phyloP scores from a whole-genome alignment of 2,113 vertebrate genomes.

The Nerophis ophidion region DNA sequence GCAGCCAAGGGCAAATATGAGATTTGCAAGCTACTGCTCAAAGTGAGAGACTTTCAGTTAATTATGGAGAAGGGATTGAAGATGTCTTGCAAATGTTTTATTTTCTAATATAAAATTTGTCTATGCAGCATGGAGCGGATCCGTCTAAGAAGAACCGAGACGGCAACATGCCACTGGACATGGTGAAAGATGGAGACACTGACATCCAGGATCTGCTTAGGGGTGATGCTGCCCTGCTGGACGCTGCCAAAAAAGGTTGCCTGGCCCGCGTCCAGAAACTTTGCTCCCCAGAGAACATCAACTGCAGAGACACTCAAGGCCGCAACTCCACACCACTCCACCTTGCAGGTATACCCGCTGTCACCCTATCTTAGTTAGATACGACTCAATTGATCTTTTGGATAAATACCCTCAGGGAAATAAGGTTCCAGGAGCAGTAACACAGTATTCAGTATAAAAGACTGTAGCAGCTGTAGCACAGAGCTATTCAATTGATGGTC shows the following conservation, averaged over 20 bases:
- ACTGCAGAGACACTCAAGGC: conserved; percentile 96
- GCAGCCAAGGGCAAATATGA: conserved; percentile 99
- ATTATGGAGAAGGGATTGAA: not conserved
- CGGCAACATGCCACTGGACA: conserved; percentile 92
- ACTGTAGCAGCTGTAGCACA: no score
- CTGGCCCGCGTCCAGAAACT: conserved; percentile 95
- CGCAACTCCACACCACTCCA: conserved; percentile 95
- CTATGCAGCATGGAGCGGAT: conserved; percentile 87
- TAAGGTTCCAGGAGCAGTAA: no score
- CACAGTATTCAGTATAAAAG: no score
- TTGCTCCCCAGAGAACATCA: conserved; percentile 95
- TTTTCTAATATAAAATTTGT: not conserved
- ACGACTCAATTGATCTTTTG: no score
- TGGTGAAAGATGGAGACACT: conserved; percentile 98
- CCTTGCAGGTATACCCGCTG: conserved; percentile 80
- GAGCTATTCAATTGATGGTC: no score
- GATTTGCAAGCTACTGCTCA: conserved; percentile 97
- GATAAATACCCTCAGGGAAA: no score
- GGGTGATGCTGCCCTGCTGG: conserved; percentile 90
- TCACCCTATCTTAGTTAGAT: not conserved
- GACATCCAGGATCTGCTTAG: conserved; percentile 96
- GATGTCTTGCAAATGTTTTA: not conserved
- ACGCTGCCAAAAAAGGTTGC: conserved; percentile 97
- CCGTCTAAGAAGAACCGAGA: conserved; percentile 97
- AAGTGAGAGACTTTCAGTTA: conserved; percentile 52